These are phyloP conservation scores for Gisinianus flammeolus DNA, from an alignment of 2,888 invertebrate species.

Conservation along the genomic window DNA sequence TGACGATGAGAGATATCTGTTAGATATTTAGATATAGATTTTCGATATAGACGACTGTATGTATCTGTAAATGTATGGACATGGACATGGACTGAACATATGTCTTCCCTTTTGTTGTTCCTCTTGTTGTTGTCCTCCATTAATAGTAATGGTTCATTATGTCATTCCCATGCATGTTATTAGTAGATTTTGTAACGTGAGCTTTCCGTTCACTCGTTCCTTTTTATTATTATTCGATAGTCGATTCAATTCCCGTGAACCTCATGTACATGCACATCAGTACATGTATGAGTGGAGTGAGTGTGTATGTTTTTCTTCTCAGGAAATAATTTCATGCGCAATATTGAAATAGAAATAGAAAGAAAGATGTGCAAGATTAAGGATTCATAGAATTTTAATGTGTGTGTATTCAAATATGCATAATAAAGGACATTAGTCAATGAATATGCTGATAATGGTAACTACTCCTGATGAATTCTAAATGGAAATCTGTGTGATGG, in stretches of 20 bases:
- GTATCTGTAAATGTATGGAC: background rate
- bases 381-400: too few relatives aligned
- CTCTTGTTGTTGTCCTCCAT: conserved; percentile 11
- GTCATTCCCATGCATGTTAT: conserved; percentile 11
- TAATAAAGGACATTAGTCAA: too few relatives aligned
- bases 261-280: too few relatives aligned
- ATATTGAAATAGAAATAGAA: background rate
- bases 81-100: conserved; percentile 20
- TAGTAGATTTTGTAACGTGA: background rate
- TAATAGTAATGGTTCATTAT: conserved; percentile 37
- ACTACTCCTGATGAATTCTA: too few relatives aligned
- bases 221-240: background rate
- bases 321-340: too few relatives aligned
- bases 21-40: background rate
- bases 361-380: background rate
- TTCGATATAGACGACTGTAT: background rate
- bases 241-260: background rate
- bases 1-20: background rate
- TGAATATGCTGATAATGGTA: too few relatives aligned
- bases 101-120: conserved; percentile 11
- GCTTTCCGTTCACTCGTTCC: background rate
- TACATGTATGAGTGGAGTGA: too few relatives aligned
- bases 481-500: too few relatives aligned
- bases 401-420: background rate
- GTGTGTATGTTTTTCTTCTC: background rate